Conservation (phyloP, 2,113 vertebrate genomes). For the Aptenodytes patagonicus region DNA sequence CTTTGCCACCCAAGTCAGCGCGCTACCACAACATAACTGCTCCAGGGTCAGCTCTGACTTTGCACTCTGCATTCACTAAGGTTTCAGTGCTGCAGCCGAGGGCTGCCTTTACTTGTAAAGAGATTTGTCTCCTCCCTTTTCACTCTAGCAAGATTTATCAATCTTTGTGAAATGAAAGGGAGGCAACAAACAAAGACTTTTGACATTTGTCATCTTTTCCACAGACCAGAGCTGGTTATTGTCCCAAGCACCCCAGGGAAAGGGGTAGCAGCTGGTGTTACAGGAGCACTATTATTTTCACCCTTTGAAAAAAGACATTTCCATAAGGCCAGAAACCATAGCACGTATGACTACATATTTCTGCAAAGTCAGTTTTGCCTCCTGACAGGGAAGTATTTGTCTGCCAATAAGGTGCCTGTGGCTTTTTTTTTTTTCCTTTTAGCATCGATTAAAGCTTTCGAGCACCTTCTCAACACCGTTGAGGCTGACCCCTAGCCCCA, state of each 20-base stretch:
- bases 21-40: accelerated
- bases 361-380: background rate
- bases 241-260: background rate
- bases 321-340: background rate
- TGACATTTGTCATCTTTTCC: background rate
- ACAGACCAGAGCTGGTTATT: background rate
- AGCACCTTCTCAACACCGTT: background rate
- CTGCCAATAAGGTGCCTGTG: accelerated
- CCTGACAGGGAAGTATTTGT: background rate
- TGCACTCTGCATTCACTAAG: accelerated
- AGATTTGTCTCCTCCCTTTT: background rate
- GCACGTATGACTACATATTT: accelerated
- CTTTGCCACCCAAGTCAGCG: background rate
- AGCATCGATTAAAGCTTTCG: no score
- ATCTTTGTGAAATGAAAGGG: accelerated
- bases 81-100: accelerated
- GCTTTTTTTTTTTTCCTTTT: background rate
- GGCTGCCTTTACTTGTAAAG: background rate
- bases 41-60: background rate
- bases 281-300: background rate
- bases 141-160: background rate
- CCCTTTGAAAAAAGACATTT: background rate
- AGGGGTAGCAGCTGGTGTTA: background rate
- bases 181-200: background rate
- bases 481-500: no score